These are phyloP conservation scores for Philypnodon macrostomus DNA, from an alignment of 2,797 vertebrate genomes.

Conservation along the genomic window DNA sequence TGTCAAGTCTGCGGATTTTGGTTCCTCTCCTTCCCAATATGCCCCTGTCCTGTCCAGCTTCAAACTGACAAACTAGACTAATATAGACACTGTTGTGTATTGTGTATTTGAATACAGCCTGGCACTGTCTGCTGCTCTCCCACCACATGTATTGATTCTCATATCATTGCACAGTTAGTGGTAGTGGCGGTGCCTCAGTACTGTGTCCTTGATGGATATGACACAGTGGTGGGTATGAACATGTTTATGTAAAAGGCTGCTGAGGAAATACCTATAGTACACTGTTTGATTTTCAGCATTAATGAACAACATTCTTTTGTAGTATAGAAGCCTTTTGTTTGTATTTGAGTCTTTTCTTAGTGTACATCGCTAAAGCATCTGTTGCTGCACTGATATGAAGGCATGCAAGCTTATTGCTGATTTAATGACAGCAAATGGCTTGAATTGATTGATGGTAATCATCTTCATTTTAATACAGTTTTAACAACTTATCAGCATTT, in stretches of 20 bases:
- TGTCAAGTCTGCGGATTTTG: constrained; percentile 10
- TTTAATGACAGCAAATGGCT: constrained; percentile 70
- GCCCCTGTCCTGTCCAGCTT: constrained; percentile 8
- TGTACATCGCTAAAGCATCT: constrained; percentile 50
- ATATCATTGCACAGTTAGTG: constrained; percentile 47
- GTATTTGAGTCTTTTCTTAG: constrained; percentile 15
- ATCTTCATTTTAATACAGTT: constrained; percentile 27
- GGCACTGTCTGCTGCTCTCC: constrained; percentile 28
- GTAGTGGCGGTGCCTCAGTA: constrained; percentile 22
- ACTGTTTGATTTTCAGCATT: constrained; percentile 29
- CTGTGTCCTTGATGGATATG: constrained; percentile 13
- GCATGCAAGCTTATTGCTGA: constrained; percentile 65
- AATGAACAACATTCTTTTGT: constrained; percentile 37
- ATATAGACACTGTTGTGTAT: constrained; percentile 7
- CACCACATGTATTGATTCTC: constrained; percentile 57
- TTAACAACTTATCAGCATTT: constrained; percentile 6
- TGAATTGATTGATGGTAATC: constrained; percentile 63
- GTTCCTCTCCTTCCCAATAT: constrained; percentile 14
- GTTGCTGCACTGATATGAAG: constrained; percentile 75
- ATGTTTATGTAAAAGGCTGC: constrained; percentile 11
- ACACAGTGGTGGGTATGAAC: constrained; percentile 22
- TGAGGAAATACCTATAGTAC: constrained; percentile 7
- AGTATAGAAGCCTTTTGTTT: constrained; percentile 3
- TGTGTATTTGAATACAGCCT: constrained; percentile 1
- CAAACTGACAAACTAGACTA: constrained; percentile 2